phyloP scores from a whole-genome alignment of 2,797 vertebrate species.

The Anas georgica region DNA sequence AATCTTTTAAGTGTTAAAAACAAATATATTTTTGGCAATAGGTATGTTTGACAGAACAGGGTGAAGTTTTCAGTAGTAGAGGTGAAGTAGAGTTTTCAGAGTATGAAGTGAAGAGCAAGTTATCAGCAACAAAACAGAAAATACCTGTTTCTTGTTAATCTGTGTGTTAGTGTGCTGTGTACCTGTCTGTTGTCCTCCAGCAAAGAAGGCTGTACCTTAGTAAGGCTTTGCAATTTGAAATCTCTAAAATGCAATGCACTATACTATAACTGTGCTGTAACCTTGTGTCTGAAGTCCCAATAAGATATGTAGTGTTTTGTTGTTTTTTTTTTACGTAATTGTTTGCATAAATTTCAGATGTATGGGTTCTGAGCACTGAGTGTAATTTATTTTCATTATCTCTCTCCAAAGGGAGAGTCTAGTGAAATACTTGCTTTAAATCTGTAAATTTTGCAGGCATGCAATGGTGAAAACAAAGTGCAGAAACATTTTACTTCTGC shows the following conservation, averaged over 20 bases:
- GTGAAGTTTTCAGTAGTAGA: background rate
- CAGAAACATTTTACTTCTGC: background rate
- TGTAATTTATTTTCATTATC: background rate
- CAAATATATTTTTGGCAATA: background rate
- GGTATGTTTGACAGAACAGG: fast-evolving
- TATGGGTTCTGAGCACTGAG: background rate
- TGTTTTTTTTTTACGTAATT: background rate
- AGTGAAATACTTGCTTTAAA: background rate
- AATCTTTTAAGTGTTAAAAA: background rate
- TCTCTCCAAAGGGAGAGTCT: background rate
- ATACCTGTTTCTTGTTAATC: background rate
- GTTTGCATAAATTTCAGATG: background rate
- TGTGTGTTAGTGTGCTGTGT: background rate
- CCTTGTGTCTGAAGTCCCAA: background rate
- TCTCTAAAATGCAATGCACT: background rate
- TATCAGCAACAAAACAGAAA: background rate
- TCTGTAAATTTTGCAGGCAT: background rate
- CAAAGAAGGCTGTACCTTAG: background rate
- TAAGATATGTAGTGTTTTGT: background rate
- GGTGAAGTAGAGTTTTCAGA: too few relatives aligned
- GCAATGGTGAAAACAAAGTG: background rate
- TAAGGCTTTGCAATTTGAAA: background rate
- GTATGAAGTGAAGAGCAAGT: background rate
- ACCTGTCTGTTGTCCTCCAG: background rate
- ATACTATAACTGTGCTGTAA: background rate